These are phyloP conservation scores for Saccostrea echinata DNA, from an alignment of 1,140 invertebrate genomes.

Conservation along the genomic window DNA sequence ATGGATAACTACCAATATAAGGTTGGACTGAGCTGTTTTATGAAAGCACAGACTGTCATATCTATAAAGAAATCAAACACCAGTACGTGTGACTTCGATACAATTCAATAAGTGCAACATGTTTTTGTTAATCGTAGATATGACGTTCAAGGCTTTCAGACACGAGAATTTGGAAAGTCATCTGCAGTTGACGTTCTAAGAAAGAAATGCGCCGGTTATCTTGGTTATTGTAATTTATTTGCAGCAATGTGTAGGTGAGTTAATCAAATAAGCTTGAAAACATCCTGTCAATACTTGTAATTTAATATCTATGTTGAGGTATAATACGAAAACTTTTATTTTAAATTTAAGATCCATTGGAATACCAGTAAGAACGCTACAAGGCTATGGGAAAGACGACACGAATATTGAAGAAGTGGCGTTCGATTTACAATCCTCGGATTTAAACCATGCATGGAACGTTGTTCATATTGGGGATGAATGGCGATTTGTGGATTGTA, in stretches of 20 bases:
- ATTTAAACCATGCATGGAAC: conserved; percentile 73
- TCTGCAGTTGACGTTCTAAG: conserved; percentile 17
- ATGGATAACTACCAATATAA: conserved; percentile 21
- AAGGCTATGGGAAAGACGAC: conserved; percentile 38
- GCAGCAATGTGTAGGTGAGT: conserved; percentile 26
- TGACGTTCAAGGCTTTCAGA: conserved; percentile 23
- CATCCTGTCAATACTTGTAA: neutral
- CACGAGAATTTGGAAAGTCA: conserved; percentile 13
- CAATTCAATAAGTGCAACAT: neutral
- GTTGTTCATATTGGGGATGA: conserved; percentile 60
- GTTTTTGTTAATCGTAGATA: conserved; percentile 2
- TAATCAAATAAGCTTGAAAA: neutral
- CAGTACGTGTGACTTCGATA: neutral
- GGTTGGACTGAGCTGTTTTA: neutral
- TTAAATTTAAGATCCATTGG: neutral
- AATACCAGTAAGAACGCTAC: conserved; percentile 18
- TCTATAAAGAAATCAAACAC: neutral
- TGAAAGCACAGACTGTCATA: neutral
- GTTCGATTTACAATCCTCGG: conserved; percentile 11
- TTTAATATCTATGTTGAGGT: neutral
- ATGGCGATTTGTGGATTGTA: conserved; percentile 75
- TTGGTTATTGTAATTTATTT: conserved; percentile 30
- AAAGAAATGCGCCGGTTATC: conserved; percentile 30
- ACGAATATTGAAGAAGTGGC: conserved; percentile 38
- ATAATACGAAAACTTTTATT: neutral